These are phyloP conservation scores for Seira ritae DNA, from an alignment of 2,888 invertebrate species.

Conservation along the genomic window DNA sequence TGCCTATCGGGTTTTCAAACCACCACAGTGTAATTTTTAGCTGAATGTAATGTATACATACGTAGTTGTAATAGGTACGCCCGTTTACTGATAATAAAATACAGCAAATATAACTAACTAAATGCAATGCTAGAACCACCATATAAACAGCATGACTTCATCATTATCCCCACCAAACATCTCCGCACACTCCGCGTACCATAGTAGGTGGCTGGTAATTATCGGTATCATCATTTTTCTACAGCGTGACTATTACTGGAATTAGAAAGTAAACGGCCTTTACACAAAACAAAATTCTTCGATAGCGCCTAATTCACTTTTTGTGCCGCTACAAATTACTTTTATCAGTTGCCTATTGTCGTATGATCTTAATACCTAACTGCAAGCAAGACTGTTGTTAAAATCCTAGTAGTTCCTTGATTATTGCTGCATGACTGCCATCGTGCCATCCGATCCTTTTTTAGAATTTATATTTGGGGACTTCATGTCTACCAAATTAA, in stretches of 20 bases:
- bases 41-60: too few relatives aligned
- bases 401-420: background rate
- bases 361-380: background rate
- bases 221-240: background rate
- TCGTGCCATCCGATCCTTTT: background rate
- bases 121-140: too few relatives aligned
- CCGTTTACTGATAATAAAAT: too few relatives aligned
- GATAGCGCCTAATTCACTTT: background rate
- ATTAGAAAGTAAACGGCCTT: slow-evolving; percentile 33
- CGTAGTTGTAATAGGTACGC: too few relatives aligned
- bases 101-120: too few relatives aligned
- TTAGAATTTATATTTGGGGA: slow-evolving; percentile 29
- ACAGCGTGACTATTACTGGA: slow-evolving; percentile 19
- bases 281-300: background rate
- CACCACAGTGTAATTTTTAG: background rate
- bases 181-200: background rate
- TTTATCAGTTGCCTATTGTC: slow-evolving; percentile 1
- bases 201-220: slow-evolving; percentile 18
- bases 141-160: background rate
- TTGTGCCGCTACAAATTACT: background rate
- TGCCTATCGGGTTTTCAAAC: background rate
- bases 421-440: background rate
- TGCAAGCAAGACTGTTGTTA: too few relatives aligned
- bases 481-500: slow-evolving; percentile 18
- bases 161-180: background rate